These are phyloP conservation scores for Cataglyphis livida DNA, from an alignment of 2,888 invertebrate genomes.

Conservation along the genomic window DNA sequence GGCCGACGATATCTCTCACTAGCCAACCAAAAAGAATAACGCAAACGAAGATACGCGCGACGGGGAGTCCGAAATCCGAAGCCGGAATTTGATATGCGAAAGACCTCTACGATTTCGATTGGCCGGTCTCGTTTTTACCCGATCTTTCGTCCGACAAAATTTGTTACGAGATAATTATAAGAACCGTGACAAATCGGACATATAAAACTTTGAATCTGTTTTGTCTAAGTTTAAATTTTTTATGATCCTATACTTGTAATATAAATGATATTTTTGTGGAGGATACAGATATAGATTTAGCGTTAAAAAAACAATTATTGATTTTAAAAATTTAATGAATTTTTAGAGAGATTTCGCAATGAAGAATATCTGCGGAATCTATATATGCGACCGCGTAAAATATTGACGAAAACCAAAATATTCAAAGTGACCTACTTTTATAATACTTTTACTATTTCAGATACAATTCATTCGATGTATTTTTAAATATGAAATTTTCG, in stretches of 20 bases:
- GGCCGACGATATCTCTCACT: slow-evolving; percentile 24
- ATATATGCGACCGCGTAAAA: not conserved
- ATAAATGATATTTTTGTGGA: not conserved
- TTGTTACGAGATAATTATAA: slow-evolving; percentile 38
- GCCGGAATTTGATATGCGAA: slow-evolving; percentile 50
- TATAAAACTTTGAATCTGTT: not conserved
- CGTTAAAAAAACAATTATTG: not conserved
- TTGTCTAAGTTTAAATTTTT: not conserved
- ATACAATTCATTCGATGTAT: not conserved
- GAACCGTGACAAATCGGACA: slow-evolving; percentile 14
- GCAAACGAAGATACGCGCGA: slow-evolving; percentile 36
- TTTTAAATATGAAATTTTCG: not conserved
- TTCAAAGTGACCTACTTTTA: slow-evolving; percentile 1
- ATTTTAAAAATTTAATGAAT: not conserved
- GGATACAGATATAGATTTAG: not conserved
- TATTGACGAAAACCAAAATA: not conserved
- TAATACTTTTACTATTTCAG: not conserved
- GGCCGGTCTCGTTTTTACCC: slow-evolving; percentile 15
- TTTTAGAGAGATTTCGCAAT: not conserved
- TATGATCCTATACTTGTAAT: not conserved
- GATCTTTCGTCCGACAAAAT: slow-evolving; percentile 13
- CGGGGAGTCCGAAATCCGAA: slow-evolving; percentile 28
- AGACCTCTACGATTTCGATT: slow-evolving; percentile 45
- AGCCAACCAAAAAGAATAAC: slow-evolving; percentile 29
- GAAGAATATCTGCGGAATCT: not conserved